phyloP scores from a whole-genome alignment of 2,888 invertebrate species.

The Xestia ashworthii region DNA sequence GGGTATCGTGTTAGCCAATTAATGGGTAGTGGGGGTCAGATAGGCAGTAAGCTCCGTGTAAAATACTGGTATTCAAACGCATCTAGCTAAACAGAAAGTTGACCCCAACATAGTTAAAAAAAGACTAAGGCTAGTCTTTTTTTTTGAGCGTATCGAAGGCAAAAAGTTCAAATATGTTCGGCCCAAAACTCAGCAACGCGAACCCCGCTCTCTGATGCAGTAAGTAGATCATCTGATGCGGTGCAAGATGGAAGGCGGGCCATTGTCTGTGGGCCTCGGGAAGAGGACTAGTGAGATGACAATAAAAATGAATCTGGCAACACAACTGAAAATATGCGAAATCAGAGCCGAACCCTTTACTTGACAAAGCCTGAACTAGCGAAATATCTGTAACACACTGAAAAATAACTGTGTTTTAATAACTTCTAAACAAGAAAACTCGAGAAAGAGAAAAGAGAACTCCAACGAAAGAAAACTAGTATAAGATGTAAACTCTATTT shows the following conservation, averaged over 20 bases:
- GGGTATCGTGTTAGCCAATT: not conserved
- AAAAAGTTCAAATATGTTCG: too few species aligned
- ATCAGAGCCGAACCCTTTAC: not conserved
- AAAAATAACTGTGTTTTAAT: slow-evolving; percentile 2
- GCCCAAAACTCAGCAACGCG: too few species aligned
- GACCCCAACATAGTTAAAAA: not conserved
- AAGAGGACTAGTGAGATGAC: not conserved
- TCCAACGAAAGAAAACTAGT: not conserved
- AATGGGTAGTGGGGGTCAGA: not conserved
- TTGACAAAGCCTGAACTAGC: too few species aligned
- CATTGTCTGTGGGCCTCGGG: too few species aligned
- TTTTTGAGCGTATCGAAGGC: too few species aligned
- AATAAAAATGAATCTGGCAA: not conserved
- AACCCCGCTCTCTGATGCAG: too few species aligned
- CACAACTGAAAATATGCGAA: not conserved
- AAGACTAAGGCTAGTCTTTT: not conserved
- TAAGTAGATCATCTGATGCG: too few species aligned
- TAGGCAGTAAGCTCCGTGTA: not conserved
- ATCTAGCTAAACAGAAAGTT: not conserved
- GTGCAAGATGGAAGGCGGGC: too few species aligned
- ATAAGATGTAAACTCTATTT: slow-evolving; percentile 5
- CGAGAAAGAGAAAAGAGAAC: not conserved
- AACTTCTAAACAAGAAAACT: not conserved
- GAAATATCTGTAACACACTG: not conserved
- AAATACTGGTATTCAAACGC: not conserved